Evolutionary conservation across 2,797 vertebrate species (phyloP).

Genomic region (Oreochromis grahami): DNA sequence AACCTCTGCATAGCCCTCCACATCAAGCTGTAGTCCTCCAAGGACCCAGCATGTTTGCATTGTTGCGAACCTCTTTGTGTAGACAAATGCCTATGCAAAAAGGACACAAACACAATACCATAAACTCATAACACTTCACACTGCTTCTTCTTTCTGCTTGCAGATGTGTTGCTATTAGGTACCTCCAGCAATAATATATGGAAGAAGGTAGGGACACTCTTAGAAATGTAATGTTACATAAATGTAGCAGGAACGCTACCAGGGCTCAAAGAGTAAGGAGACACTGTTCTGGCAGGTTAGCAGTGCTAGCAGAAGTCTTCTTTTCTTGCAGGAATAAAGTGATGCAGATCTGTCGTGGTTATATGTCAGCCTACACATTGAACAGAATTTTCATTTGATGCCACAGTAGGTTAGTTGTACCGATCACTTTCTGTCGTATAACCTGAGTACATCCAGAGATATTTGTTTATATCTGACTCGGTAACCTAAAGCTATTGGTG

Average conservation of each 20-base stretch:
- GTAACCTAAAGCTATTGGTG: background rate
- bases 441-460: background rate
- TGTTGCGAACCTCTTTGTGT: background rate
- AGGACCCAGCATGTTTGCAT: background rate
- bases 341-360: background rate
- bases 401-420: background rate
- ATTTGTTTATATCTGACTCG: background rate
- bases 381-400: background rate
- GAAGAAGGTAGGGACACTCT: background rate
- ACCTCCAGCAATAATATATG: background rate
- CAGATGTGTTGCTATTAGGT: background rate
- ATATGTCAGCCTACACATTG: background rate
- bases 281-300: background rate
- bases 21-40: background rate
- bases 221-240: background rate
- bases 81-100: background rate
- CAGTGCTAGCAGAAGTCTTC: background rate
- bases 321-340: background rate
- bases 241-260: background rate
- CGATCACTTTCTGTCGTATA: rapidly evolving
- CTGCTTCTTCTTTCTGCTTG: background rate
- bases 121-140: background rate
- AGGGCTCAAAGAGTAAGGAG: background rate
- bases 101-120: background rate
- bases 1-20: background rate